phyloP scores from a whole-genome alignment of 2,888 invertebrate genomes.

The Eledona agricola region DNA sequence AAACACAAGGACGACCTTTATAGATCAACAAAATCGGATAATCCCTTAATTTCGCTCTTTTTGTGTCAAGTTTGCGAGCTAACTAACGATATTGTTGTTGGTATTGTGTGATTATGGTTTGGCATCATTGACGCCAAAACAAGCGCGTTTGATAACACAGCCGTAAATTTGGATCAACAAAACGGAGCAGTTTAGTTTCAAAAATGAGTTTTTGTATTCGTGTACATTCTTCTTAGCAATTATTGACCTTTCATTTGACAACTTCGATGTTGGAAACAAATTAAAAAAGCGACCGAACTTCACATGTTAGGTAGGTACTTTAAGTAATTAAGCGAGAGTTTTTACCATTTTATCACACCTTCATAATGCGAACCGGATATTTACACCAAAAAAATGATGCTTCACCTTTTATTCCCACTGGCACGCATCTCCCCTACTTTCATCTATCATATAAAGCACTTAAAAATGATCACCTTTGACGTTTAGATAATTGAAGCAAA shows the following conservation, averaged over 20 bases:
- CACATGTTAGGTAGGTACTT: too few relatives aligned
- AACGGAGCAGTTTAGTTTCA: too few relatives aligned
- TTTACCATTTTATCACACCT: slow-evolving; percentile 9
- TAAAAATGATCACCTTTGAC: too few relatives aligned
- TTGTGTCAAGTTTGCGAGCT: slow-evolving; percentile 16
- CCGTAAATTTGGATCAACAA: too few relatives aligned
- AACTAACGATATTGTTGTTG: slow-evolving; percentile 22
- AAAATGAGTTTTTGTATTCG: slow-evolving; percentile 6
- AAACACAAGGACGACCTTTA: slow-evolving; percentile 11
- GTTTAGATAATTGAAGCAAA: too few relatives aligned
- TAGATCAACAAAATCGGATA: slow-evolving; percentile 19
- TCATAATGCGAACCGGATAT: slow-evolving; percentile 18
- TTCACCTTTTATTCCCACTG: slow-evolving; percentile 7
- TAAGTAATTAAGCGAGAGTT: too few relatives aligned
- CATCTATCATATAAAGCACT: not conserved
- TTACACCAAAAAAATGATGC: slow-evolving; percentile 16
- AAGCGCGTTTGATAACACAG: too few relatives aligned
- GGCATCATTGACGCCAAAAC: too few relatives aligned
- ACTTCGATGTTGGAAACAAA: too few relatives aligned
- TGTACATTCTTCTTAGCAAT: slow-evolving; percentile 1
- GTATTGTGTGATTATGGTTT: slow-evolving; percentile 9
- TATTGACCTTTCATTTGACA: not conserved
- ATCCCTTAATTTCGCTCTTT: slow-evolving; percentile 16
- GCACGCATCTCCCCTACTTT: too few relatives aligned
- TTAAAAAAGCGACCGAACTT: too few relatives aligned